Evolutionary conservation across 2,797 vertebrate species (phyloP).

Genomic region (Ctenopoma multispine): DNA sequence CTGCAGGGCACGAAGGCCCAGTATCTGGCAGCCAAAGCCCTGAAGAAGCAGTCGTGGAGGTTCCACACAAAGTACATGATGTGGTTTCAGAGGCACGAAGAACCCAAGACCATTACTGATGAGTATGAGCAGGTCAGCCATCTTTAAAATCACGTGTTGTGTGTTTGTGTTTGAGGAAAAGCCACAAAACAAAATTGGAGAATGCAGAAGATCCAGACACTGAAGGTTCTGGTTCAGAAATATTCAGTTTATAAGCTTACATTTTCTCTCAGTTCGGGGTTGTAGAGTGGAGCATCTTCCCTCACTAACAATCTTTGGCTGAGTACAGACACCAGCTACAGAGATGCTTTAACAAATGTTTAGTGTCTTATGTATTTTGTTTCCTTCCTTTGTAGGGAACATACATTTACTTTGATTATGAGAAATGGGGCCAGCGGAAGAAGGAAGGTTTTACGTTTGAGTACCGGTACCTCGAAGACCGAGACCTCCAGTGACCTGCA

Average conservation of each 20-base stretch:
- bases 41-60: constrained; percentile 94
- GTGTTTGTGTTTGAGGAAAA: too few relatives aligned
- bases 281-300: too few relatives aligned
- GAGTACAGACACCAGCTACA: too few relatives aligned
- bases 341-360: too few relatives aligned
- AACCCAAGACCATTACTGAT: constrained; percentile 93
- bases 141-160: too few relatives aligned
- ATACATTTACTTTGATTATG: constrained; percentile 96
- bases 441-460: constrained; percentile 95
- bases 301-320: too few relatives aligned
- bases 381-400: constrained; percentile 84
- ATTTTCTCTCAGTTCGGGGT: too few relatives aligned
- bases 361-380: too few relatives aligned
- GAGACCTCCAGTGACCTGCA: constrained; percentile 90
- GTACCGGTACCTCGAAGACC: constrained; percentile 93
- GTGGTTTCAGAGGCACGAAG: constrained; percentile 94
- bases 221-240: too few relatives aligned
- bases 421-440: constrained; percentile 96
- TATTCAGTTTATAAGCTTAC: too few relatives aligned
- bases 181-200: too few relatives aligned
- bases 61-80: constrained; percentile 95
- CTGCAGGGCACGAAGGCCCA: constrained; percentile 92
- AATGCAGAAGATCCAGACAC: too few relatives aligned
- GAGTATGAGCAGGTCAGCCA: constrained; percentile 93
- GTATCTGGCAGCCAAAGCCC: constrained; percentile 93